Evolutionary conservation across 2,888 invertebrate genomes (phyloP), one percentile per base, ranked within the genome.

Genomic region (Mythimna albipuncta): DNA sequence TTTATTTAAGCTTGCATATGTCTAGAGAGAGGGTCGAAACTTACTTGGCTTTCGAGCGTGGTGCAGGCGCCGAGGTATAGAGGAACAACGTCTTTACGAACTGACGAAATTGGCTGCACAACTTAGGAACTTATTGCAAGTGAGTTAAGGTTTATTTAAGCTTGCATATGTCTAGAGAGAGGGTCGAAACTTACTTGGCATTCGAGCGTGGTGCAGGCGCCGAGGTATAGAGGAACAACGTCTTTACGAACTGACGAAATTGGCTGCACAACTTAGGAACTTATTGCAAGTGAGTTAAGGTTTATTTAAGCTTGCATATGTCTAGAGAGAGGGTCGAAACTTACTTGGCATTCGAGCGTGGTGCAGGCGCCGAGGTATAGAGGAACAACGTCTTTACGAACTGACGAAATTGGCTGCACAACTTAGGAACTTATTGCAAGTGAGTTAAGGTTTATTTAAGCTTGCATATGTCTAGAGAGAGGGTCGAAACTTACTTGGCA

Each of bases 21-120:
- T 44, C 44, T 44, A 4, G 11, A 13, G 13, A 44, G 44, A 44
- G 13, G 5, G 2, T 41, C 5, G 44, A 44, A 13, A 4, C 13
- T 44, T 26, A 26, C 26, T 1, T 26, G 26, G 26, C 1, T 1
- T 2, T 13, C 44, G 44, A 44, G 4, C 13, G 13, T 44, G 11
- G 13, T 13, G 11, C 44, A 44, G 97, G 81, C 97, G 98, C 72
- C 96, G 99, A 72, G 99, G 99, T 0, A 96, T 99, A 10, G 99
- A 99, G 93, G 99, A 99, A 91, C 99, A 99, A 92, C 96, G 99
- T 35, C 98, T 99, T 89, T 99, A 99, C 90, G 99, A 99, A 94
- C 98, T 99, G 89, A 98, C 98, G 0, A 99, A 99, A 95, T 95
- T 99, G 9, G 97, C 99, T 52, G 97, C 98, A 38, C 99, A 99